Evolutionary conservation across 1,140 invertebrate genomes (phyloP), one percentile per base, ranked within the genome.

Genomic region (Drosophila takahashii): DNA sequence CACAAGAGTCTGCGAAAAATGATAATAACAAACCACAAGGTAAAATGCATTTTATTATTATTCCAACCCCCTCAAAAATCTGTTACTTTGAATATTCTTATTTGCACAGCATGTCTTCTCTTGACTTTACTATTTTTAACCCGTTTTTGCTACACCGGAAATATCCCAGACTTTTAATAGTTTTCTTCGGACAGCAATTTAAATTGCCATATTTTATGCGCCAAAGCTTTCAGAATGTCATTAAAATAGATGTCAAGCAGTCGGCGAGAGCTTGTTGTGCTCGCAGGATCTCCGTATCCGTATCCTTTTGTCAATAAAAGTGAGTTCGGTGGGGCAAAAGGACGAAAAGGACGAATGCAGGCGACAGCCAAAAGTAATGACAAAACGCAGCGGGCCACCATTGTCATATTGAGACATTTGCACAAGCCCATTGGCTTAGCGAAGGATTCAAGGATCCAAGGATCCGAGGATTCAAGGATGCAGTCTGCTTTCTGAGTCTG

Each of bases 21-120:
- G 90, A 91, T 86, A 91, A 89, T 81, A 91, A 91, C 78, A 91
- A 91, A 90, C 66, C 86, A 91, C 87, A 91, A 91, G 90, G 86
- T 91, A 91, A 70, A 70, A 79, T 54, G 69, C 79, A 53, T 75
- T 45, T 56, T 47, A 52, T 58, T 75, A 66, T 65, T 45, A 44
- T 32, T 36, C 15, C 36, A 22, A 2, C 3, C 1, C 26, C 3
- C 11, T 36, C 34, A 11, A 32, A 9, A 7, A 50, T 58, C 39
- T 48, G 29, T 44, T 47, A 36, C 60, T 48, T 77, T 47, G 27
- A 50, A 52, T 69, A 42, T 41, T 42, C 62, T 61, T 67, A 39
- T 72, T 74, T 67, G 54, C 39, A 39, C 54, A 52, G 52, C 66
- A 53, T 48, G 47, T 57, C 61, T 54, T 62, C 29, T 32, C 10